Conservation (phyloP, 2,888 invertebrate genomes). For the Drosophila trichaetosa region DNA sequence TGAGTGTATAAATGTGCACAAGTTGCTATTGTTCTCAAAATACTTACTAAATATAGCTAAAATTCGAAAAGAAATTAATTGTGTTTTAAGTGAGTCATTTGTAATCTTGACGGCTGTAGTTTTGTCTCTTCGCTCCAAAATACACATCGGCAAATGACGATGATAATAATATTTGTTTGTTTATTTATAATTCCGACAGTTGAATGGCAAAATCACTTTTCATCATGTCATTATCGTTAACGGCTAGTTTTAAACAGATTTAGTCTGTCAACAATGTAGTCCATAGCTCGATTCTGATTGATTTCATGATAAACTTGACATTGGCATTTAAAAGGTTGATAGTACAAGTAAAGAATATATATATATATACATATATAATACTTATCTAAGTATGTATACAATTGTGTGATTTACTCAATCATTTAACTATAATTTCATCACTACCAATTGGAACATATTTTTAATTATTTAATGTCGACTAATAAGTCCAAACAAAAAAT, state of each 20-base stretch:
- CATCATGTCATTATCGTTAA: constrained; percentile 17
- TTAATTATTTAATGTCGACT: not conserved
- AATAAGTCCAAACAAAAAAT: not conserved
- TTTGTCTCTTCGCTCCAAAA: not conserved
- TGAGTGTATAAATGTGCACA: constrained; percentile 2
- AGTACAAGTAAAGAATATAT: not conserved
- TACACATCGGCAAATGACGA: constrained; percentile 8
- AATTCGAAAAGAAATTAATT: not conserved
- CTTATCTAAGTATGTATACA: not conserved
- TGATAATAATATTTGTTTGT: constrained; percentile 25
- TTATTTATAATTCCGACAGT: constrained; percentile 24
- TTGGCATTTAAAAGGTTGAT: not conserved
- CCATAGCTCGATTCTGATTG: constrained; percentile 12
- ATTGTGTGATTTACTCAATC: not conserved
- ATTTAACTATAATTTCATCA: not conserved
- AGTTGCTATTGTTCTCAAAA: not conserved
- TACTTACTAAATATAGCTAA: not conserved
- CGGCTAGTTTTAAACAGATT: constrained; percentile 9
- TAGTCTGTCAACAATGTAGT: constrained; percentile 12
- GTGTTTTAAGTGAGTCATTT: constrained; percentile 17
- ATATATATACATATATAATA: not conserved
- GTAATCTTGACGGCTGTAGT: constrained; percentile 13
- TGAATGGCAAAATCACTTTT: constrained; percentile 9
- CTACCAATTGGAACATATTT: not conserved
- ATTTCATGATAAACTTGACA: constrained; percentile 8